Conservation (phyloP, 2,797 vertebrate species). For the Margarornis squamiger region DNA sequence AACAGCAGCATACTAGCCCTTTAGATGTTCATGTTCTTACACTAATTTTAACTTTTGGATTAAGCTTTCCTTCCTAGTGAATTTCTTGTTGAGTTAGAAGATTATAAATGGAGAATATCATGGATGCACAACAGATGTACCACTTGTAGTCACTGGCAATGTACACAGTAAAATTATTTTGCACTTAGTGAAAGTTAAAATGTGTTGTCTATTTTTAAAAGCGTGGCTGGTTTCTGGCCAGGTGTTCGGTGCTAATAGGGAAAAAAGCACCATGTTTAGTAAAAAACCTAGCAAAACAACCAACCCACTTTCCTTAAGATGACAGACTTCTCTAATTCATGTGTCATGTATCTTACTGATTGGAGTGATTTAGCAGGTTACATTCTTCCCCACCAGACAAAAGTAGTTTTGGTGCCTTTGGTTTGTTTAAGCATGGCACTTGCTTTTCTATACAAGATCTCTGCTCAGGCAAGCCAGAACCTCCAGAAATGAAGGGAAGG, state of each 20-base stretch:
- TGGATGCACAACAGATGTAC: background rate
- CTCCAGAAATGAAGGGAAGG: background rate
- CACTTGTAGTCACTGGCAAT: background rate
- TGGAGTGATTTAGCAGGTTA: background rate
- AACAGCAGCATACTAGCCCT: background rate
- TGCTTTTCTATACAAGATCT: background rate
- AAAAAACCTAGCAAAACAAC: background rate
- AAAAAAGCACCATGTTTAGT: rapidly evolving
- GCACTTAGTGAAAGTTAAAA: background rate
- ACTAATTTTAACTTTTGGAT: background rate
- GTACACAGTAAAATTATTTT: background rate
- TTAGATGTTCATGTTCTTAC: background rate
- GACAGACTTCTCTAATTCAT: background rate
- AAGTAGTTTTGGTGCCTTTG: background rate
- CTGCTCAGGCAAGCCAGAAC: background rate
- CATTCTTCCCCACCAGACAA: background rate
- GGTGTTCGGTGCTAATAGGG: background rate
- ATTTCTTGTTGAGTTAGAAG: background rate
- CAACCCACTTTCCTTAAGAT: background rate
- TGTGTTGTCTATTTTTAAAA: background rate
- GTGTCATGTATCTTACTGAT: background rate
- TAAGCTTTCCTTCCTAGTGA: background rate
- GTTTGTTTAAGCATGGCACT: background rate
- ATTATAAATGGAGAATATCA: background rate
- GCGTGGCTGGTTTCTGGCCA: background rate